Evolutionary conservation across 2,113 vertebrate species (phyloP).

Genomic region (Phaethon lepturus): DNA sequence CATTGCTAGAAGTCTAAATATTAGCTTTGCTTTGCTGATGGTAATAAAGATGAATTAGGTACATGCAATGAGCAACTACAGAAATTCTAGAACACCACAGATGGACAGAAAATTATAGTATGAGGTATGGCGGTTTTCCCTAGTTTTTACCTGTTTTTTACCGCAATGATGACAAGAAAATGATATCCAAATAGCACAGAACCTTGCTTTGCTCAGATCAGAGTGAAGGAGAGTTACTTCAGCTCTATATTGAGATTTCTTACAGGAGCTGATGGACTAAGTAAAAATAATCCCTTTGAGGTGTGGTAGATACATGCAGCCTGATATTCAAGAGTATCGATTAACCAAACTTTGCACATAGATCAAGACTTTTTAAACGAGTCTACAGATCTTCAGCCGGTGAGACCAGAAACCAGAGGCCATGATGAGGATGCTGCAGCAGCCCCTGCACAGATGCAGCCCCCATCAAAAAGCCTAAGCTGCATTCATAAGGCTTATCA

Average conservation of each 20-base stretch:
- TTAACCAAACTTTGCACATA: not conserved
- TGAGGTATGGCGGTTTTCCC: fast-evolving
- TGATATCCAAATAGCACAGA: not conserved
- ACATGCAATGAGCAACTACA: not conserved
- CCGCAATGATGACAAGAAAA: fast-evolving
- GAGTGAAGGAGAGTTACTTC: not conserved
- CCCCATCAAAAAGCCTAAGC: not conserved
- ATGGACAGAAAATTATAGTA: fast-evolving
- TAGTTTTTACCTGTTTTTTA: fast-evolving
- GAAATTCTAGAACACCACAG: not conserved
- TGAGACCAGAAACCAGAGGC: not conserved
- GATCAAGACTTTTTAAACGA: not conserved
- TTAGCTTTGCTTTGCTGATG: not conserved
- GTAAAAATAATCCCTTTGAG: not conserved
- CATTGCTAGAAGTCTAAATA: not conserved
- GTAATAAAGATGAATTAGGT: slow-evolving; percentile 2
- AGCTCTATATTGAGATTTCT: not conserved
- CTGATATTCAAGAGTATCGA: not conserved
- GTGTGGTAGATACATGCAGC: not conserved
- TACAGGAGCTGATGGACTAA: not conserved
- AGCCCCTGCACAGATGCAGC: not conserved
- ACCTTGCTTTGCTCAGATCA: not conserved
- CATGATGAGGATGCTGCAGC: fast-evolving
- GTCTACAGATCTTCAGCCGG: not conserved
- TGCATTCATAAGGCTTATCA: not conserved